Percentiles rank a stretch among this genome's conserved stretches.
Conservation (phyloP, 1,140 invertebrate genomes). For the Eriocheir sinensis region DNA sequence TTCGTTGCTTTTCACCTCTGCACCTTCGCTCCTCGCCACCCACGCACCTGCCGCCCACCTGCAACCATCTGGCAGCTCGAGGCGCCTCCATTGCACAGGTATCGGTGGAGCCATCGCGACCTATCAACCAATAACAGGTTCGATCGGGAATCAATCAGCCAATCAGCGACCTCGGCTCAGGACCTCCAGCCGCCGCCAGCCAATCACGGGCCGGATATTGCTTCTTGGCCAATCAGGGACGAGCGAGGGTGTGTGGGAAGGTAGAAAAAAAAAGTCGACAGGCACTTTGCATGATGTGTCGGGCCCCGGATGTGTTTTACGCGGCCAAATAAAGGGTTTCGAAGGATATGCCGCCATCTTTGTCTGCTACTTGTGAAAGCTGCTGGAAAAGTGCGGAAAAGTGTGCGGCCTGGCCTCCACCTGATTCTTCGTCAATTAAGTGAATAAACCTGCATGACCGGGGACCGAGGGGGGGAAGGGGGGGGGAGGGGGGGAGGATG, state of each 20-base stretch:
- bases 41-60: background rate
- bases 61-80: conserved; percentile 8
- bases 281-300: background rate
- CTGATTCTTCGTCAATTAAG: too few relatives aligned
- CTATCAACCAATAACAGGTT: conserved; percentile 75
- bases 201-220: conserved; percentile 48
- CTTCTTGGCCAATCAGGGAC: conserved; percentile 65
- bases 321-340: background rate
- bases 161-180: conserved; percentile 53
- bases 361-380: background rate
- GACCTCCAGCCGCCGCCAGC: conserved; percentile 45
- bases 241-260: background rate
- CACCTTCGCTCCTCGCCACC: background rate
- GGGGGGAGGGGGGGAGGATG: background rate
- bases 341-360: background rate
- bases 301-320: background rate
- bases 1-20: background rate
- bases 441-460: background rate
- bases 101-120: conserved; percentile 69
- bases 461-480: background rate
- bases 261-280: conserved; percentile 8
- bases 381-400: too few relatives aligned
- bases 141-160: conserved; percentile 77
- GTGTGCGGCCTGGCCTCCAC: too few relatives aligned
- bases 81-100: conserved; percentile 69